A percentile compares a stretch with the other conserved stretches of the same genome.
Evolutionary conservation across 2,888 invertebrate genomes (phyloP).

Genomic region (Catotricha subobsoleta): DNA sequence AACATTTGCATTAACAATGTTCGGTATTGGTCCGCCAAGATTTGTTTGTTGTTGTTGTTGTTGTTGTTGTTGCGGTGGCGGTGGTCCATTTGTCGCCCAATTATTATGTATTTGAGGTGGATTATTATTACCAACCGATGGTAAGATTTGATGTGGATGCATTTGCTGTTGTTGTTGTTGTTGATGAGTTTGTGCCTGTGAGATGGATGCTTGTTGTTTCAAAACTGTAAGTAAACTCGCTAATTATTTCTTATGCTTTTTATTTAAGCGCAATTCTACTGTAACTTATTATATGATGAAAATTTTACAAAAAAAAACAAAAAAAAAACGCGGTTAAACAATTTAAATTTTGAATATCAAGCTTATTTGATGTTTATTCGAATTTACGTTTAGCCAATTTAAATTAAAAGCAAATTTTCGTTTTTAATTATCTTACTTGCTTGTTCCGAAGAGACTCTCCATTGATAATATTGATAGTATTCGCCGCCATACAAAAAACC

Average conservation of each 20-base stretch:
- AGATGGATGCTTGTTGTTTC: slow-evolving; percentile 45
- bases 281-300: neutral
- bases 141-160: slow-evolving; percentile 1
- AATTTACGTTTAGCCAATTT: neutral
- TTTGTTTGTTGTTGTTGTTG: slow-evolving; percentile 9
- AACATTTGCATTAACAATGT: slow-evolving; percentile 7
- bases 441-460: slow-evolving; percentile 88
- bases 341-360: slow-evolving; percentile 1
- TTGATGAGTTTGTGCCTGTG: slow-evolving; percentile 21
- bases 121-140: slow-evolving; percentile 12
- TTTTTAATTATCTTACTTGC: slow-evolving; percentile 65
- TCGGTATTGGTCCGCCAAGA: slow-evolving; percentile 19
- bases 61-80: neutral
- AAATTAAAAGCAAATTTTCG: neutral
- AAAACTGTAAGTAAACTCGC: slow-evolving; percentile 44
- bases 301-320: neutral
- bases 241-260: slow-evolving; percentile 8
- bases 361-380: neutral
- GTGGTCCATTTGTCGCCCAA: no score
- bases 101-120: neutral
- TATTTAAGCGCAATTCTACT: neutral
- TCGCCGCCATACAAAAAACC: slow-evolving; percentile 94
- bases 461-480: slow-evolving; percentile 90
- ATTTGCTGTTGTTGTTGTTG: slow-evolving; percentile 6
- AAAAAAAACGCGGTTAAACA: neutral